Evolutionary conservation across 2,797 vertebrate species (phyloP), one percentile per base, ranked within the genome.

Genomic region (Anguilla megastoma): DNA sequence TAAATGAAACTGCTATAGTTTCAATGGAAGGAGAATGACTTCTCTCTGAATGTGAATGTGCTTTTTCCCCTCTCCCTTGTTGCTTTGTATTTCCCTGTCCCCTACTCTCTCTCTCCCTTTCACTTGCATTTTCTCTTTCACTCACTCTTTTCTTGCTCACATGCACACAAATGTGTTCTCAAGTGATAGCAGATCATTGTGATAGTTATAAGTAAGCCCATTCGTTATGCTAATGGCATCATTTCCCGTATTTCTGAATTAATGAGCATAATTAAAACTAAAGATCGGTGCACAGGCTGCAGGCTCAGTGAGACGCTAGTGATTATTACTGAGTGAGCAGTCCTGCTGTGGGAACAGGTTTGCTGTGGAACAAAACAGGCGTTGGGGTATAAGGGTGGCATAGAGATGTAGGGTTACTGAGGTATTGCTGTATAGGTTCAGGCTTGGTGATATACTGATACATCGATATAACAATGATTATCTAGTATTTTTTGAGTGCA

Each of bases 211-310:
- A 45, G 33, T 5, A 45, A n/a, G 41, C 41, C 21, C 41, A n/a
- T 82, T 82, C 41, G 50, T 82, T 82, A 82, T 82, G 45, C 4
- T 82, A 82, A 82, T 50, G 8, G 45, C 6, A 82, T 82, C 24
- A 82, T 48, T 82, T 24, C 41, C 41, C 45, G 50, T 82, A n/a
- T 50, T 82, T 82, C 14, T 82, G 7, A 50, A 24, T 50, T 82
- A 24, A 82, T 48, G 41, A n/a, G 45, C 79, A n/a, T 82, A 82
- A 82, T 82, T 82, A 82, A 82, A 82, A 76, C 1, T 8, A 50
- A 82, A 82, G 79, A 82, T 50, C 2, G 79, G 36, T 21, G 45
- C 41, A 14, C 79, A 82, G 79, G 8, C 79, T 82, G 45, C 2
- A 45, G 41, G 45, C 79, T 48, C 21, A 24, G 45, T 82, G 45